A percentile compares a stretch with the other conserved stretches of the same genome.
Conservation (phyloP, 2,888 invertebrate species). For the Cabera pusaria region DNA sequence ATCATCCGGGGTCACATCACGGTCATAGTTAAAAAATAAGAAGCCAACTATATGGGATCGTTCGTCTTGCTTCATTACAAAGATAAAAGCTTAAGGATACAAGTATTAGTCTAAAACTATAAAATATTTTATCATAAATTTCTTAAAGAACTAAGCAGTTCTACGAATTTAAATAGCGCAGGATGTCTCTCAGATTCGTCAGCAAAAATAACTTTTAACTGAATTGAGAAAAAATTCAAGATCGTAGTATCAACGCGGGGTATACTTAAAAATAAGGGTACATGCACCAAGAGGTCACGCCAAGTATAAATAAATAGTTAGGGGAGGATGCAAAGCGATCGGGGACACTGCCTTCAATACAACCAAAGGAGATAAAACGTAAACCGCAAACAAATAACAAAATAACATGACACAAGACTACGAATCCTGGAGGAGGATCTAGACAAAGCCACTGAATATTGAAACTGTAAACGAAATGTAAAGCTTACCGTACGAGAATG, state of each 20-base stretch:
- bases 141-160: constrained; percentile 67
- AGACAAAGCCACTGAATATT: constrained; percentile 57
- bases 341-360: constrained; percentile 83
- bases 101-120: constrained; percentile 45
- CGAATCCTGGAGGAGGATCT: constrained; percentile 56
- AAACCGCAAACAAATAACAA: constrained; percentile 65
- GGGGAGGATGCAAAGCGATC: constrained; percentile 82
- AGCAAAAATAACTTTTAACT: constrained; percentile 50
- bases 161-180: constrained; percentile 62
- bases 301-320: constrained; percentile 66
- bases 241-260: constrained; percentile 47
- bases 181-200: constrained; percentile 40
- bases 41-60: constrained; percentile 69
- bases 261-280: constrained; percentile 65
- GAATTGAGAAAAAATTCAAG: constrained; percentile 47
- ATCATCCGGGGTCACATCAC: constrained; percentile 53
- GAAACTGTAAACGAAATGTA: constrained; percentile 52
- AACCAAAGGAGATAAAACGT: constrained; percentile 75
- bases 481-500: constrained; percentile 64
- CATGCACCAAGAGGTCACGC: constrained; percentile 85
- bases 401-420: constrained; percentile 66
- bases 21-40: constrained; percentile 54
- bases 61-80: constrained; percentile 62
- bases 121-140: constrained; percentile 45
- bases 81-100: constrained; percentile 63